These are phyloP conservation scores for Argyrosomus regius DNA, from an alignment of 2,797 vertebrate genomes.

Conservation along the genomic window DNA sequence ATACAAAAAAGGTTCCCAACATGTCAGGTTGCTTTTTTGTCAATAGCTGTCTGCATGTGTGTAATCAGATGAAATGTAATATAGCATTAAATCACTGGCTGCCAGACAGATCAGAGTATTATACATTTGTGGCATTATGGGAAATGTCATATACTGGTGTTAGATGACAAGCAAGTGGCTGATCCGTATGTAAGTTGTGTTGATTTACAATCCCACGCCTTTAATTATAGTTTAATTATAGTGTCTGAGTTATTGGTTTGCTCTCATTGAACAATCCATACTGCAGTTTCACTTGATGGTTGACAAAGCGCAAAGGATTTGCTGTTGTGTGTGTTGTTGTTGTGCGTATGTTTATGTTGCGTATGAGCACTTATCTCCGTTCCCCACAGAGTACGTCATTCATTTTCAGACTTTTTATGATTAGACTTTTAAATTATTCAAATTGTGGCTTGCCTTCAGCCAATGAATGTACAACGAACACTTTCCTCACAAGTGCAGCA, in stretches of 20 bases:
- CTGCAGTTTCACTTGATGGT: not conserved
- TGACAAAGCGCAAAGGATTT: not conserved
- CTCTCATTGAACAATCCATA: not conserved
- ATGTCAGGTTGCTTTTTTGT: not conserved
- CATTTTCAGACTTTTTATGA: not conserved
- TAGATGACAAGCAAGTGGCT: not conserved
- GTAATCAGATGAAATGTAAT: not conserved
- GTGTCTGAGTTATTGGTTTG: not conserved
- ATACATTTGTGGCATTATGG: not conserved
- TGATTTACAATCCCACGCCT: not conserved
- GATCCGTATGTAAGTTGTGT: not conserved
- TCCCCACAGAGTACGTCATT: not conserved
- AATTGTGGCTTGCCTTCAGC: too few relatives aligned
- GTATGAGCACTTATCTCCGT: too few relatives aligned
- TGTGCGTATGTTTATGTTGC: not conserved
- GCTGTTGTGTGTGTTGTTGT: too few relatives aligned
- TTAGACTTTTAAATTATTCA: too few relatives aligned
- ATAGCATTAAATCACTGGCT: not conserved
- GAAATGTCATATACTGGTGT: not conserved
- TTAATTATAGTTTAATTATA: not conserved
- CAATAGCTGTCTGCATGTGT: not conserved
- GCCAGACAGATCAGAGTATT: not conserved
- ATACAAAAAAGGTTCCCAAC: not conserved
- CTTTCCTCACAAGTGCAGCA: not conserved
- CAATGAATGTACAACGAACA: not conserved